A percentile compares a stretch with the other conserved stretches of the same genome.
These are phyloP conservation scores for Mnemiopsis leidyi DNA, from an alignment of 37 sponge, comb jelly and placozoan species.

Conservation along the genomic window DNA sequence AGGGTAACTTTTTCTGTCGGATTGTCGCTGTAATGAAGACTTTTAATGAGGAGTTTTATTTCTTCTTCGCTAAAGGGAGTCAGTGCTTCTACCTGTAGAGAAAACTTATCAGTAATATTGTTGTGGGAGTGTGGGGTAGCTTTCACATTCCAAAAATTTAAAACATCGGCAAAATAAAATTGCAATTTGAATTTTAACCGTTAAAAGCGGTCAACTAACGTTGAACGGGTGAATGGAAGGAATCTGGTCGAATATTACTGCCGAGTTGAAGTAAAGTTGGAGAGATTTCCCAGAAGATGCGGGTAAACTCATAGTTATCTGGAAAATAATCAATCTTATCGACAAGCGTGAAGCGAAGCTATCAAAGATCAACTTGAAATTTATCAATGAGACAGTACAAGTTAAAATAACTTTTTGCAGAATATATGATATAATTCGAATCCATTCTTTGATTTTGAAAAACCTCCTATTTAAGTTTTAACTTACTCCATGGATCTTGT, in stretches of 20 bases:
- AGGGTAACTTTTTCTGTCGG: not conserved
- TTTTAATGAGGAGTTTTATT: not conserved
- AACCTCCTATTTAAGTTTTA: no score
- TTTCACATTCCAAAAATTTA: no score
- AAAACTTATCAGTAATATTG: no score
- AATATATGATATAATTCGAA: no score
- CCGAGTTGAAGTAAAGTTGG: not conserved
- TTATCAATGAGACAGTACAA: no score
- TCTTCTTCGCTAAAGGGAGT: not conserved
- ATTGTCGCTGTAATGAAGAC: slow-evolving; percentile 10
- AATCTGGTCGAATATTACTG: not conserved
- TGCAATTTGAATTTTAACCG: not conserved
- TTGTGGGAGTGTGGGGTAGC: no score
- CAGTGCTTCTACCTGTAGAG: not conserved
- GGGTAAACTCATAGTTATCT: not conserved
- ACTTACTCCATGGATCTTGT: not conserved
- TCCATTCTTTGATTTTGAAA: no score
- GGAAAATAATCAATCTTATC: no score
- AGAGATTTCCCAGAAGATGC: not conserved
- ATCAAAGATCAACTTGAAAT: no score
- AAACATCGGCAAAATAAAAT: no score
- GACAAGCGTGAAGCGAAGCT: no score
- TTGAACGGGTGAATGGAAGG: not conserved
- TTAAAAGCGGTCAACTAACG: not conserved
- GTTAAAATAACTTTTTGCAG: no score